phyloP scores from a whole-genome alignment of 2,113 vertebrate genomes.

The Pitta sordida region DNA sequence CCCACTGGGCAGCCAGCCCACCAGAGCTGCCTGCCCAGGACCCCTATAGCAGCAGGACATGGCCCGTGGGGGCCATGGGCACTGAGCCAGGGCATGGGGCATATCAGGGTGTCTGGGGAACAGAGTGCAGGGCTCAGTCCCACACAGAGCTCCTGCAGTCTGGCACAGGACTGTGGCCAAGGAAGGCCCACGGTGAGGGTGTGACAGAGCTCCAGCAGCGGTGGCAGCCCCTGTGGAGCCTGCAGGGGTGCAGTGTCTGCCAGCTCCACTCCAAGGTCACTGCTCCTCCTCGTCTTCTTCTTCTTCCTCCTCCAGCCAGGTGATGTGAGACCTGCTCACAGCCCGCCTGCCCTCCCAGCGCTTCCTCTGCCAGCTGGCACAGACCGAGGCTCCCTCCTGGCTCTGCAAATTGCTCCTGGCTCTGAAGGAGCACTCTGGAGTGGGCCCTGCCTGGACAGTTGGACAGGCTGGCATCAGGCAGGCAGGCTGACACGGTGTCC shows the following conservation, averaged over 20 bases:
- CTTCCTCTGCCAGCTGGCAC: neutral
- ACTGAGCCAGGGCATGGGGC: neutral
- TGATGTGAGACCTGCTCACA: neutral
- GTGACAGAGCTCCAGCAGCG: rapidly evolving
- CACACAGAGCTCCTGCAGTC: rapidly evolving
- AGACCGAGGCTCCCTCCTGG: neutral
- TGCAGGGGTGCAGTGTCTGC: neutral
- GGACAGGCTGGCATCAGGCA: neutral
- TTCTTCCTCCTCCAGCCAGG: neutral
- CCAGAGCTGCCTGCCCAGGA: neutral
- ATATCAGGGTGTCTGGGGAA: rapidly evolving
- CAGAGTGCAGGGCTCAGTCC: neutral
- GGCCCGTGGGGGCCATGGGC: neutral
- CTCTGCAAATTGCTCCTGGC: neutral
- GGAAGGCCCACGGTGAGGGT: neutral
- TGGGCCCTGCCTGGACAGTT: neutral
- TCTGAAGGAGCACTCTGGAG: neutral
- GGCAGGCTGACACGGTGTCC: neutral
- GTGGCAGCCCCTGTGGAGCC: rapidly evolving
- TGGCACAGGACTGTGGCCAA: rapidly evolving
- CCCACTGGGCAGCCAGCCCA: neutral
- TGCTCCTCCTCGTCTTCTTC: neutral
- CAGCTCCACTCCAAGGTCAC: neutral
- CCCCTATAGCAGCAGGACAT: rapidly evolving
- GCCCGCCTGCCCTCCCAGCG: neutral